A percentile compares a stretch with the other conserved stretches of the same genome.
phyloP scores from a whole-genome alignment of 1,140 invertebrate genomes.

The Harpegnathos saltator region DNA sequence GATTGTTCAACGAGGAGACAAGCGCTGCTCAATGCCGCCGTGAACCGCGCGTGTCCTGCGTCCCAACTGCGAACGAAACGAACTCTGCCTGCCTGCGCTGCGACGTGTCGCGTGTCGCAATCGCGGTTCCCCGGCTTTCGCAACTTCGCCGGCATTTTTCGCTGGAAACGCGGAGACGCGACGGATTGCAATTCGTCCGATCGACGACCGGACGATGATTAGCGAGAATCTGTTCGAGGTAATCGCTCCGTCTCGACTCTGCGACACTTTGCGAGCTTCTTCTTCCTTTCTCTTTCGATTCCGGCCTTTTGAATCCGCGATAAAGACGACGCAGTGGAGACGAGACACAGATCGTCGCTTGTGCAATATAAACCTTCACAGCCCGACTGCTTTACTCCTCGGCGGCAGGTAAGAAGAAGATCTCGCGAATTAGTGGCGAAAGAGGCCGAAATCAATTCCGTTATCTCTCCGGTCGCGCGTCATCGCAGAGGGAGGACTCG shows the following conservation, averaged over 20 bases:
- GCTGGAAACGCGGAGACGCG: not conserved
- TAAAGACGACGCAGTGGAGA: too few relatives aligned
- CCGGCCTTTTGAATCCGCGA: slow-evolving; percentile 8
- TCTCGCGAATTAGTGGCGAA: not conserved
- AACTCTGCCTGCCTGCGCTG: slow-evolving; percentile 7
- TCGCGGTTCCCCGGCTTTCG: not conserved
- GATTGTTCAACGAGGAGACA: slow-evolving; percentile 37
- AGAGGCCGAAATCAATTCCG: not conserved
- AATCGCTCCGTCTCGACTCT: not conserved
- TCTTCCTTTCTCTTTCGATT: too few relatives aligned
- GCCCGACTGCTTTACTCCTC: not conserved
- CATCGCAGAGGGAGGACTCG: not conserved
- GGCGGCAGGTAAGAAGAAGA: not conserved
- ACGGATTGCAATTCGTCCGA: not conserved
- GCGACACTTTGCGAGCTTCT: too few relatives aligned
- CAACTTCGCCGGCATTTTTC: not conserved
- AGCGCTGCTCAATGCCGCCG: not conserved
- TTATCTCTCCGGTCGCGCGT: not conserved
- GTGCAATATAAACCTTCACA: too few relatives aligned
- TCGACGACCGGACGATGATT: not conserved
- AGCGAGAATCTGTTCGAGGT: not conserved
- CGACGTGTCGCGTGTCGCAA: slow-evolving; percentile 1
- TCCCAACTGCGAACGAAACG: slow-evolving; percentile 11
- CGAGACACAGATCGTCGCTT: too few relatives aligned
- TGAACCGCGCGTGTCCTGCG: slow-evolving; percentile 21